A percentile compares a stretch with the other conserved stretches of the same genome.
phyloP scores from a whole-genome alignment of 1,140 invertebrate species.

The Chlorops oryzae region DNA sequence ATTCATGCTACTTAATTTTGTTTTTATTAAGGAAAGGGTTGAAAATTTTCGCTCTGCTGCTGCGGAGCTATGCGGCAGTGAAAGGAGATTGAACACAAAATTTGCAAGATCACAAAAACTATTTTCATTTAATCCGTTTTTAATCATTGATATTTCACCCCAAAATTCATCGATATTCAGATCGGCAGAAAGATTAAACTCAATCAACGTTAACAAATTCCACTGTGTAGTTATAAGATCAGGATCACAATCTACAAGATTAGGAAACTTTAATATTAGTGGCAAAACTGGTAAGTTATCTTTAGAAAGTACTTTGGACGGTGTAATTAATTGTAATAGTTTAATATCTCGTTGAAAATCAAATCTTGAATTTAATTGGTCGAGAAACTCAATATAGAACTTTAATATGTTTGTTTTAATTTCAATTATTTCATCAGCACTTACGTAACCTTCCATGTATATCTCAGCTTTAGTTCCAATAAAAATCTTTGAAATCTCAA shows the following conservation, averaged over 20 bases:
- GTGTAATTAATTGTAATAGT: not conserved
- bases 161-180: not conserved
- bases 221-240: too few relatives aligned
- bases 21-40: too few relatives aligned
- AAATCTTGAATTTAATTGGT: not conserved
- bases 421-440: too few relatives aligned
- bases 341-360: not conserved
- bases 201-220: too few relatives aligned
- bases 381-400: not conserved
- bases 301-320: constrained; percentile 1
- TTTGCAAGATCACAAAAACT: not conserved
- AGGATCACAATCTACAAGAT: not conserved
- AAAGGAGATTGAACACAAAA: constrained; percentile 3
- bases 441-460: too few relatives aligned
- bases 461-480: too few relatives aligned
- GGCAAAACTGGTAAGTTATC: not conserved
- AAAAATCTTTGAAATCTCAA: too few relatives aligned
- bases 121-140: not conserved
- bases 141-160: too few relatives aligned
- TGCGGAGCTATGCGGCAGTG: not conserved
- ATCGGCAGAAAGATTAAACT: too few relatives aligned
- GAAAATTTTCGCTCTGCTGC: too few relatives aligned
- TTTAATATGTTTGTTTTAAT: too few relatives aligned
- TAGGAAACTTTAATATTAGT: not conserved
- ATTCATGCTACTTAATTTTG: too few relatives aligned